Conservation (phyloP, 2,113 vertebrate genomes). For the Panthera leo region DNA sequence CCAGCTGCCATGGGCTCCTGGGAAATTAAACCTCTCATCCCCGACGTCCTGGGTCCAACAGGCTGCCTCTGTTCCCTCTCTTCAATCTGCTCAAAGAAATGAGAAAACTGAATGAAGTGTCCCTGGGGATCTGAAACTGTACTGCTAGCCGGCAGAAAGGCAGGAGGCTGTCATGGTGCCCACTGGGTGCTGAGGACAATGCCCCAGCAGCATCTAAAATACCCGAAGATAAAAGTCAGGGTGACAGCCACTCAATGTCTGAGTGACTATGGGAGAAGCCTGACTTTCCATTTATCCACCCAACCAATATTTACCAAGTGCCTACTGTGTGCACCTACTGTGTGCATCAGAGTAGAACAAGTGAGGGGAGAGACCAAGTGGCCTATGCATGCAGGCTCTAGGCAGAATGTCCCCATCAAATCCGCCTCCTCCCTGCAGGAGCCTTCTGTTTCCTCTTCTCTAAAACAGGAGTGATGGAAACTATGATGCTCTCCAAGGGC, state of each 20-base stretch:
- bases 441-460: not conserved
- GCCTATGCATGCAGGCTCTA: not conserved
- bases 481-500: not conserved
- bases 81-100: conserved; percentile 50
- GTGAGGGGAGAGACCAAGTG: not conserved
- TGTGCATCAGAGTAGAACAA: not conserved
- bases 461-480: not conserved
- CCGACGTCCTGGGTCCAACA: not conserved
- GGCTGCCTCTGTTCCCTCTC: not conserved
- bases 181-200: not conserved
- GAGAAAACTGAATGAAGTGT: not conserved
- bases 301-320: not conserved
- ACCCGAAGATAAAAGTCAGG: not conserved
- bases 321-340: not conserved
- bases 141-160: not conserved
- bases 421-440: not conserved
- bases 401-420: not conserved
- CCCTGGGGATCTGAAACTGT: not conserved
- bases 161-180: not conserved
- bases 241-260: not conserved
- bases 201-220: not conserved
- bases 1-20: not conserved
- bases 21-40: conserved; percentile 21
- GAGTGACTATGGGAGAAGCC: not conserved
- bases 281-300: not conserved